These are phyloP conservation scores for Trichacis sp. DNA, from an alignment of 2,888 invertebrate genomes.

Conservation along the genomic window DNA sequence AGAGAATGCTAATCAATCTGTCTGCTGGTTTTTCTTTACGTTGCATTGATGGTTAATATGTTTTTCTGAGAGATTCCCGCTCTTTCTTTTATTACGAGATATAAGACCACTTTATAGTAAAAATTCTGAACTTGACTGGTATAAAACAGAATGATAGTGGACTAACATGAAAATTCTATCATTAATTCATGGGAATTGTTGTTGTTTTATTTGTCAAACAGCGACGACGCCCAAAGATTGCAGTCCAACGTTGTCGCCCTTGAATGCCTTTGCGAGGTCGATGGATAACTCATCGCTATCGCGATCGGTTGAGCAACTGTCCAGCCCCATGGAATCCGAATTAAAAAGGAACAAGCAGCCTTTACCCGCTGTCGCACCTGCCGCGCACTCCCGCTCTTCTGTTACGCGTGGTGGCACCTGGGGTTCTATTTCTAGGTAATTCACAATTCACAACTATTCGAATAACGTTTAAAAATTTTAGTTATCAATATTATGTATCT, in stretches of 20 bases:
- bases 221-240: slow-evolving; percentile 87
- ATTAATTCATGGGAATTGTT: slow-evolving; percentile 18
- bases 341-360: slow-evolving; percentile 68
- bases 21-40: slow-evolving; percentile 56
- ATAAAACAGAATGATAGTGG: too few species aligned
- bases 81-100: not conserved
- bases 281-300: slow-evolving; percentile 73
- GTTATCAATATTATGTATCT: too few species aligned
- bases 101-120: not conserved
- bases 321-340: slow-evolving; percentile 81
- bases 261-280: slow-evolving; percentile 84
- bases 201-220: slow-evolving; percentile 59
- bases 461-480: too few species aligned
- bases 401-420: slow-evolving; percentile 81
- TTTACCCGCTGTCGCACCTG: slow-evolving; percentile 57
- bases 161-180: too few species aligned
- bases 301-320: slow-evolving; percentile 83
- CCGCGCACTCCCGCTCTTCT: slow-evolving; percentile 65
- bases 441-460: not conserved
- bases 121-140: too few species aligned
- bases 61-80: not conserved
- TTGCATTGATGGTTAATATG: slow-evolving; percentile 49
- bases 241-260: slow-evolving; percentile 85
- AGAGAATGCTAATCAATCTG: slow-evolving; percentile 18
- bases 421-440: slow-evolving; percentile 74